These are phyloP conservation scores for Aporrectodea caliginosa DNA, from an alignment of 1,140 invertebrate species.

Conservation along the genomic window DNA sequence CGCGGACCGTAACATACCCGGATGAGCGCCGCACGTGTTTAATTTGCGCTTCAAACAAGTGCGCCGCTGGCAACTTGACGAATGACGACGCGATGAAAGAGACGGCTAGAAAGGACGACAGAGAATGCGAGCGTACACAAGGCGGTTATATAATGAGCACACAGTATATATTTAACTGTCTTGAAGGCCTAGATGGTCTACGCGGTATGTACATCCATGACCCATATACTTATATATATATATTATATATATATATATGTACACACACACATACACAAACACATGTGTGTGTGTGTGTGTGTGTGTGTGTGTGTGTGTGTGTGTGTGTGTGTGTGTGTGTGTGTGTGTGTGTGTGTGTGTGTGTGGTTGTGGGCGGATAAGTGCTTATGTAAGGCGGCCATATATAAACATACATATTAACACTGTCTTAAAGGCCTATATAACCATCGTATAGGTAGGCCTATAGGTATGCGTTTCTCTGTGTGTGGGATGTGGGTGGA, in stretches of 20 bases:
- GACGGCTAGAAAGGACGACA: background rate
- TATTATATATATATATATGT: background rate
- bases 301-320: conserved; percentile 19
- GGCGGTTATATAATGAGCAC: background rate
- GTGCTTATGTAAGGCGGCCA: conserved; percentile 24
- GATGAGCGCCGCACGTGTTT: too few species aligned
- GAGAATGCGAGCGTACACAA: background rate
- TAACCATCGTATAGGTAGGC: too few species aligned
- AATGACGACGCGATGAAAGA: background rate
- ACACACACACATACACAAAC: background rate
- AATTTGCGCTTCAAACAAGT: too few species aligned
- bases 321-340: conserved; percentile 23
- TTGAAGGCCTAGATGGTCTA: background rate
- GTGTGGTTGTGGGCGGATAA: background rate
- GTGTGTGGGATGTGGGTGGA: too few species aligned
- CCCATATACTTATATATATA: too few species aligned
- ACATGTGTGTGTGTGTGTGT: conserved; percentile 22
- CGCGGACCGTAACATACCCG: too few species aligned
- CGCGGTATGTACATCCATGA: too few species aligned
- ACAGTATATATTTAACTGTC: background rate
- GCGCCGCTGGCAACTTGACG: too few species aligned
- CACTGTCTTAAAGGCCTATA: too few species aligned
- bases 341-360: conserved; percentile 23
- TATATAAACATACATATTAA: too few species aligned
- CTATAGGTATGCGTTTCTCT: too few species aligned